These are phyloP conservation scores for Drosophila subobscura DNA, from an alignment of 1,140 invertebrate species.

Conservation along the genomic window DNA sequence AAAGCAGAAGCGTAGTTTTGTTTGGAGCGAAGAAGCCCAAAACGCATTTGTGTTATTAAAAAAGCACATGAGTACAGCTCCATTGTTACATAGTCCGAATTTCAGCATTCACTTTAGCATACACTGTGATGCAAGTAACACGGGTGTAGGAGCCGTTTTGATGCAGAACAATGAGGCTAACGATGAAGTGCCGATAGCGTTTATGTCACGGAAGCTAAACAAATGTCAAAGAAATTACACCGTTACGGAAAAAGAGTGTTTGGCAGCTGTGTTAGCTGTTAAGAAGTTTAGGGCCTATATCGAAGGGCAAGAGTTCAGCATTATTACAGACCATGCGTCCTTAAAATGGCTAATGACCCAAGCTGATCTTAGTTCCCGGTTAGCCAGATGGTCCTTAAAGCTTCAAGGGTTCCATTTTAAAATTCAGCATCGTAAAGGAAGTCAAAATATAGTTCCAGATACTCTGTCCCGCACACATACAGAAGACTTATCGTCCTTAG, in stretches of 20 bases:
- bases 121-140: slow-evolving; percentile 1
- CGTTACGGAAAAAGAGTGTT: no score
- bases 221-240: no score
- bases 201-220: slow-evolving; percentile 1
- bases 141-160: neutral
- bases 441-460: slow-evolving; percentile 10
- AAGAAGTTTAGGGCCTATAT: slow-evolving; percentile 15
- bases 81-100: neutral
- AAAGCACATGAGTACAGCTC: neutral
- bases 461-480: slow-evolving; percentile 7
- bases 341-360: slow-evolving; percentile 8
- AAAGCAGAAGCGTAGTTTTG: no score
- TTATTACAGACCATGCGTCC: slow-evolving; percentile 4
- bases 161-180: slow-evolving; percentile 19
- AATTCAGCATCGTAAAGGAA: slow-evolving; percentile 5
- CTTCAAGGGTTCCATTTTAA: neutral
- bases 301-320: slow-evolving; percentile 10
- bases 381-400: slow-evolving; percentile 5
- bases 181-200: neutral
- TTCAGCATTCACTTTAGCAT: neutral
- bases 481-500: slow-evolving; percentile 4
- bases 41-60: neutral
- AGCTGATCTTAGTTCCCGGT: slow-evolving; percentile 5
- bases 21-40: slow-evolving; percentile 1
- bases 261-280: neutral